These are phyloP conservation scores for Steatornis caripensis DNA, from an alignment of 2,113 vertebrate genomes.

Conservation along the genomic window DNA sequence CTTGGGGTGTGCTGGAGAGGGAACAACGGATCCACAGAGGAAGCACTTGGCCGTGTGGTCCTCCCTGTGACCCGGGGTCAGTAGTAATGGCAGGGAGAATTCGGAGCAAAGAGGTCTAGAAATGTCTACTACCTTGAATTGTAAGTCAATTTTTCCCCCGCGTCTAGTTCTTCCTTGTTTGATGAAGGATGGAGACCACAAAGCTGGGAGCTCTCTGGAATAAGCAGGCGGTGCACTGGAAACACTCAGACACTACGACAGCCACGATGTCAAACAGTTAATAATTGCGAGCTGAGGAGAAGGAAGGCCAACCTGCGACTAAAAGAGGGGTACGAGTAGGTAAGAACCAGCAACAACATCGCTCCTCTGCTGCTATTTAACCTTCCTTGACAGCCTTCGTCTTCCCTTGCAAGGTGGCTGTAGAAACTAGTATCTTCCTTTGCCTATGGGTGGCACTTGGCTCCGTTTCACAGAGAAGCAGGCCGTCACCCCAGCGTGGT, in stretches of 20 bases:
- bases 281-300: background rate
- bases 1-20: background rate
- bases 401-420: background rate
- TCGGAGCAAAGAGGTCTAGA: background rate
- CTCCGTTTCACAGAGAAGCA: background rate
- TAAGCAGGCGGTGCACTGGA: background rate
- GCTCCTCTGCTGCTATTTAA: background rate
- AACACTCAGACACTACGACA: background rate
- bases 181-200: background rate
- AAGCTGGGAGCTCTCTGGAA: background rate
- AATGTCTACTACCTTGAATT: background rate
- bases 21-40: background rate
- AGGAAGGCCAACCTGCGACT: background rate
- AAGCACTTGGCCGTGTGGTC: fast-evolving
- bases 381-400: background rate
- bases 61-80: background rate
- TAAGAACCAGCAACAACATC: background rate
- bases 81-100: background rate
- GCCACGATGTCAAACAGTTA: background rate
- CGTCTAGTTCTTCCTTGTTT: background rate
- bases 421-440: background rate
- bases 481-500: background rate
- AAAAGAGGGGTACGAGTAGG: background rate
- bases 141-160: background rate
- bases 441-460: background rate